Evolutionary conservation across 2,888 invertebrate species (phyloP).

Genomic region (Rhamnusium bicolor): DNA sequence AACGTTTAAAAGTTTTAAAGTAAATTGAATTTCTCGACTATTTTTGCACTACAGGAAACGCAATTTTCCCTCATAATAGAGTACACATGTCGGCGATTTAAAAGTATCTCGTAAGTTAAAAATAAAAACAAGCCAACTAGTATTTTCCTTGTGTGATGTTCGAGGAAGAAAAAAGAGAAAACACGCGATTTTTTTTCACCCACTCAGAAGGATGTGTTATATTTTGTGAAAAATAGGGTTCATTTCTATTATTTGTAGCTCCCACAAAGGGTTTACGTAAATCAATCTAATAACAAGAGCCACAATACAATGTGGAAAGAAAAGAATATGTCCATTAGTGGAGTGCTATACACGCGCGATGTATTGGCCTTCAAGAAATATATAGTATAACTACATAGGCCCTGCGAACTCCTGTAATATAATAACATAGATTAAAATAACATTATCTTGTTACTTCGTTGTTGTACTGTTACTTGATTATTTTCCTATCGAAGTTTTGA

Average conservation of each 20-base stretch:
- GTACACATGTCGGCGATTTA: slow-evolving; percentile 12
- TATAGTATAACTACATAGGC: neutral
- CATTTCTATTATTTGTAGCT: slow-evolving; percentile 39
- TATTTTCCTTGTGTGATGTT: neutral
- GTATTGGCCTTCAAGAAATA: slow-evolving; percentile 29
- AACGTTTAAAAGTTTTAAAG: neutral
- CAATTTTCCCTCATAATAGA: slow-evolving; percentile 5
- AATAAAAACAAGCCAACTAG: slow-evolving; percentile 1
- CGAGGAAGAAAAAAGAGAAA: neutral
- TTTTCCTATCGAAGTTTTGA: neutral
- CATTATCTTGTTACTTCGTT: slow-evolving; percentile 24
- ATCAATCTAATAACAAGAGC: slow-evolving; percentile 37
- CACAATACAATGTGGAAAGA: slow-evolving; percentile 27
- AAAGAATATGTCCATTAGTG: slow-evolving; percentile 34
- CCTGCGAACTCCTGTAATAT: neutral
- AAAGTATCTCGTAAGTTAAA: slow-evolving; percentile 21
- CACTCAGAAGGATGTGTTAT: slow-evolving; percentile 27
- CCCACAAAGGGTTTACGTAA: slow-evolving; percentile 25
- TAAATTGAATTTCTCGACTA: slow-evolving; percentile 13
- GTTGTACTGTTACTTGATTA: neutral
- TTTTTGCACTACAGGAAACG: neutral
- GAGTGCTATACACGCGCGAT: slow-evolving; percentile 16
- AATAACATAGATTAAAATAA: slow-evolving; percentile 22
- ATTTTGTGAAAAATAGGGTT: slow-evolving; percentile 33
- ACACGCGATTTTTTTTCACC: slow-evolving; percentile 14